Evolutionary conservation across 2,113 vertebrate genomes (phyloP), one percentile per base, ranked within the genome.

Genomic region (Zosterops pallidus): DNA sequence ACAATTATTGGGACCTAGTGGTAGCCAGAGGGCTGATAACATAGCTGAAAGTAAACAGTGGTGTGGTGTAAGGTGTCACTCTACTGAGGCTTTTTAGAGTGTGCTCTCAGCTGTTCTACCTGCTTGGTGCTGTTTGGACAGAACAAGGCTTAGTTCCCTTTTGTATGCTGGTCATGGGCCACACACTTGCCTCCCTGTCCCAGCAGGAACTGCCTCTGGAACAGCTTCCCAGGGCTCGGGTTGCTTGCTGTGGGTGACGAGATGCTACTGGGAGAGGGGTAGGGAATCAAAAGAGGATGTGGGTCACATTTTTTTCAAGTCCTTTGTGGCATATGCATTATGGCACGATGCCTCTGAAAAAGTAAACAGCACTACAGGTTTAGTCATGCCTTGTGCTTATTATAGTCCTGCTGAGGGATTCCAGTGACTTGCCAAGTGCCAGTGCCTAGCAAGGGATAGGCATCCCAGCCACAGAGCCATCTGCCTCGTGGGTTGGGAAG

Each of bases 301-400:
- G 77, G 86, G 91, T 95, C 68, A 59, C 46, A 2, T 78, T 17
- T 87, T 71, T 41, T 9, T 4, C 5, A 39, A 42, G 44, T 83
- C 75, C 63, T 63, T 65, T 56, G 25, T 85, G 41, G 2, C 33
- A 11, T 49, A 35, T 42, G 39, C 6, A 0, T 71, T 92, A 72
- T 62, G 82, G 90, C 92, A 42, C 0, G 4, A 31, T 39, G 83
- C 91, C 67, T 23, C 59, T 85, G 74, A 79, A 71, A 80, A 59
- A 88, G 67, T 11, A 65, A 85, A 44, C 29, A 50, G 75, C 1
- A 2, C 42, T 91, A 83, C 57, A 39, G 74, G 74, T 87, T 92
- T 83, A 94, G 75, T 95, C 93, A 70, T 93, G 75, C 67, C 71
- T 42, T 6, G 31, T 69, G 87, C 82, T 95, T 95, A 70, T 93